These are phyloP conservation scores for Catajapyx aquilonaris DNA, from an alignment of 1,140 invertebrate genomes.

Conservation along the genomic window DNA sequence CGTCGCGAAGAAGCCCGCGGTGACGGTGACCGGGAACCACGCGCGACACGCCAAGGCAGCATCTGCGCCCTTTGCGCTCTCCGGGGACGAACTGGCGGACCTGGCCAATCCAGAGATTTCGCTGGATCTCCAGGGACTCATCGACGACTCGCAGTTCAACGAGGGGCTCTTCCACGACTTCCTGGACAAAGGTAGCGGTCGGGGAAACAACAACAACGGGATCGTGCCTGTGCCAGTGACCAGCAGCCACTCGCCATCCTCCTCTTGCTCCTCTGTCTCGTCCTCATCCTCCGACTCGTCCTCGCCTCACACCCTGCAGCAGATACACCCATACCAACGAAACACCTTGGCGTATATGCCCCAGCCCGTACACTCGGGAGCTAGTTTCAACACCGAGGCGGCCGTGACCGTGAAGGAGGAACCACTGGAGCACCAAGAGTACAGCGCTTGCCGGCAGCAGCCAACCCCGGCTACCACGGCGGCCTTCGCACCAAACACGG, in stretches of 20 bases:
- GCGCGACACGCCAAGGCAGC: conserved; percentile 18
- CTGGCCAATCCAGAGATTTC: conserved; percentile 73
- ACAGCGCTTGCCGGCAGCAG: conserved; percentile 19
- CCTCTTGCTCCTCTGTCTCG: background rate
- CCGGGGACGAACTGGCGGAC: conserved; percentile 50
- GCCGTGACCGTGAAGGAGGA: conserved; percentile 55
- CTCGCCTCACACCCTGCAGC: conserved; percentile 2
- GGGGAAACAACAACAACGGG: conserved; percentile 7
- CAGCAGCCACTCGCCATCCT: conserved; percentile 1
- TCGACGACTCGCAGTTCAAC: conserved; percentile 66
- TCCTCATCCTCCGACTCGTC: conserved; percentile 7
- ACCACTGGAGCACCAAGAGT: conserved; percentile 52
- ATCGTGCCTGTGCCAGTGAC: conserved; percentile 1
- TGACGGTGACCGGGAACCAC: conserved; percentile 12
- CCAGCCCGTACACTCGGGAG: conserved; percentile 64
- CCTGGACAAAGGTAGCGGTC: conserved; percentile 19
- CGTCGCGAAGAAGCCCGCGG: conserved; percentile 16
- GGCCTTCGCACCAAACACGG: conserved; percentile 20
- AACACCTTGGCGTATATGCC: conserved; percentile 69
- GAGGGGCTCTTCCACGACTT: conserved; percentile 64
- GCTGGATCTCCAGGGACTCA: conserved; percentile 65
- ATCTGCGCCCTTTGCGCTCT: no score
- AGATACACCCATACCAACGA: conserved; percentile 32
- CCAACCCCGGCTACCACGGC: conserved; percentile 8
- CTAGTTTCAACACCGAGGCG: conserved; percentile 35